Conservation (phyloP, 2,113 vertebrate genomes). For the Hydropotes inermis region DNA sequence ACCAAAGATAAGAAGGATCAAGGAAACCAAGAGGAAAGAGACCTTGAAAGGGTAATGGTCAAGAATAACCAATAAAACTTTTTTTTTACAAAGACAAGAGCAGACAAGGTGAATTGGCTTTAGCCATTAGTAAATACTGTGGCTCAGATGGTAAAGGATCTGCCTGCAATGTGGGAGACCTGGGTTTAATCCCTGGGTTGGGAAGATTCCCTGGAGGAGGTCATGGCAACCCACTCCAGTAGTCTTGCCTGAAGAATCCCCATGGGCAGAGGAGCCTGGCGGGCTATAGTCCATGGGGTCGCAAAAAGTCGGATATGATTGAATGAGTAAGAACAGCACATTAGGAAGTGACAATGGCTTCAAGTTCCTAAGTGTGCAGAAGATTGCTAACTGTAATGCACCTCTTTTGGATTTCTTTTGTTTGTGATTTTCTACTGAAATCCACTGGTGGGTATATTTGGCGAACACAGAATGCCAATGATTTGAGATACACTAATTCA, state of each 20-base stretch:
- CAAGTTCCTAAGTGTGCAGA: background rate
- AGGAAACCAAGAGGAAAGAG: background rate
- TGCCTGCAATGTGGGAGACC: background rate
- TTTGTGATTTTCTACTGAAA: background rate
- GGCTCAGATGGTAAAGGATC: background rate
- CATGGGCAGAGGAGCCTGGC: background rate
- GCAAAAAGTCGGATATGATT: background rate
- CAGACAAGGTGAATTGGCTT: background rate
- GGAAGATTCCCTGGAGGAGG: background rate
- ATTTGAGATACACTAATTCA: background rate
- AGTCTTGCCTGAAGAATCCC: background rate
- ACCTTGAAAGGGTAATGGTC: background rate
- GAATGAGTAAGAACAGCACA: background rate
- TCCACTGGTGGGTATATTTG: background rate
- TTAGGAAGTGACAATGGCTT: background rate
- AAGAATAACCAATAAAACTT: background rate
- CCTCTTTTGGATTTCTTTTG: background rate
- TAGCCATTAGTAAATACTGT: background rate
- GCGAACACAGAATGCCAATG: background rate
- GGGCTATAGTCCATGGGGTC: accelerated
- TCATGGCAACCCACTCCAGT: background rate
- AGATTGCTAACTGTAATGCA: accelerated
- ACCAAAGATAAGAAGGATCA: background rate
- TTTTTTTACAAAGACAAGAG: background rate
- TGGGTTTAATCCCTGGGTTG: background rate